These are phyloP conservation scores for Holocentrus rufus DNA, from an alignment of 2,797 vertebrate genomes.

Conservation along the genomic window DNA sequence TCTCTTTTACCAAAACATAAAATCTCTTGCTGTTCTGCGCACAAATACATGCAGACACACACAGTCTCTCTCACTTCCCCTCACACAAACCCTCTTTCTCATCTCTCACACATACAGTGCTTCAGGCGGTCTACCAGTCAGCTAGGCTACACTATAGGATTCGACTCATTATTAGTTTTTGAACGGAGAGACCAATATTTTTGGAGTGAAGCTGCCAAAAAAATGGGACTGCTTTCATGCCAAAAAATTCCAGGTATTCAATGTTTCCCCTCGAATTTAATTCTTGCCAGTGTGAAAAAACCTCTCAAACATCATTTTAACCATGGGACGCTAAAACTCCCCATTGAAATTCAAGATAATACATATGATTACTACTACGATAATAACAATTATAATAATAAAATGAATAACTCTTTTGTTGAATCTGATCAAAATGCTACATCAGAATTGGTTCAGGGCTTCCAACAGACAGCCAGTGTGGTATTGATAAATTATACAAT, in stretches of 20 bases:
- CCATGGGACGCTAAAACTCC: conserved; percentile 35
- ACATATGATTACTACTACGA: conserved; percentile 20
- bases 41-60: conserved; percentile 6
- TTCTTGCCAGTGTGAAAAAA: conserved; percentile 20
- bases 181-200: background rate
- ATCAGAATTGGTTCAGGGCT: conserved; percentile 6
- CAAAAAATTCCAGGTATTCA: background rate
- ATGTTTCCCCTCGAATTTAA: conserved; percentile 29
- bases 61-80: background rate
- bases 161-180: background rate
- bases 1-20: too few species aligned
- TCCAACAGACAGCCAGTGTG: conserved; percentile 5
- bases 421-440: background rate
- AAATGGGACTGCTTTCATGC: too few species aligned
- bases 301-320: conserved; percentile 40
- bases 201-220: conserved; percentile 12
- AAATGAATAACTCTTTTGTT: conserved; percentile 30
- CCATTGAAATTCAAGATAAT: conserved; percentile 30
- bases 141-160: background rate
- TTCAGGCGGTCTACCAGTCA: background rate
- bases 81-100: background rate
- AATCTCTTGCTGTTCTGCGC: background rate
- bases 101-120: background rate
- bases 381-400: conserved; percentile 41
- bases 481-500: conserved; percentile 53